Evolutionary conservation across 2,113 vertebrate genomes (phyloP).

Genomic region (Xiphorhynchus elegans): DNA sequence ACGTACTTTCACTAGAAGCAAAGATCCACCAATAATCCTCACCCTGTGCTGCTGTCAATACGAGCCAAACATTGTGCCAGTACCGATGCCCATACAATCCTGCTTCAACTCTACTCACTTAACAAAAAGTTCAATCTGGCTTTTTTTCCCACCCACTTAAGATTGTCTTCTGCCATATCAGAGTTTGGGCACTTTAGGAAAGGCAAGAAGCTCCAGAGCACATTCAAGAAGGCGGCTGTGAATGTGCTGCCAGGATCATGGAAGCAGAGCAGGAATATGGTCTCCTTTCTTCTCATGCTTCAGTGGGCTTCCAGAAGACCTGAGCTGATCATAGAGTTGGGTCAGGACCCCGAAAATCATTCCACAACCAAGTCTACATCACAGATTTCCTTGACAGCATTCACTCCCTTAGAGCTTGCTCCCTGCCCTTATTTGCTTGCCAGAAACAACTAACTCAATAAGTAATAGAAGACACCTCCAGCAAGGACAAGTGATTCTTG

Average conservation of each 20-base stretch:
- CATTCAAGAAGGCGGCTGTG: neutral
- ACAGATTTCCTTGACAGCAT: neutral
- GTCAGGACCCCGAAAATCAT: neutral
- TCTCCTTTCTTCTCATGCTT: neutral
- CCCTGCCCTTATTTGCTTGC: neutral
- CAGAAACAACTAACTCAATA: neutral
- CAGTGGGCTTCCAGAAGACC: neutral
- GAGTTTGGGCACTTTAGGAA: neutral
- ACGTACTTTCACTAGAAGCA: neutral
- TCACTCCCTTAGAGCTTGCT: neutral
- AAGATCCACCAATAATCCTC: neutral
- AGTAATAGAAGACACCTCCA: neutral
- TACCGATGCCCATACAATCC: fast-evolving
- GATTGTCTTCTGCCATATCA: neutral
- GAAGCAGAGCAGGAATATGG: neutral
- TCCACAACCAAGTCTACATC: neutral
- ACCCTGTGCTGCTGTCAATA: neutral
- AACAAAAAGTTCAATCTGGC: neutral
- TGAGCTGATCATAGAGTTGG: neutral
- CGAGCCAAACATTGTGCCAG: fast-evolving
- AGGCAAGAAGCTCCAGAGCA: neutral
- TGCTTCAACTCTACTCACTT: neutral
- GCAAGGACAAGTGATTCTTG: neutral
- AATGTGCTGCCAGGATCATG: neutral
- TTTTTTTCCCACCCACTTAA: neutral